Base-by-base conservation (phyloP, 2,113 vertebrate genomes). In the Pelusios castaneus region DNA sequence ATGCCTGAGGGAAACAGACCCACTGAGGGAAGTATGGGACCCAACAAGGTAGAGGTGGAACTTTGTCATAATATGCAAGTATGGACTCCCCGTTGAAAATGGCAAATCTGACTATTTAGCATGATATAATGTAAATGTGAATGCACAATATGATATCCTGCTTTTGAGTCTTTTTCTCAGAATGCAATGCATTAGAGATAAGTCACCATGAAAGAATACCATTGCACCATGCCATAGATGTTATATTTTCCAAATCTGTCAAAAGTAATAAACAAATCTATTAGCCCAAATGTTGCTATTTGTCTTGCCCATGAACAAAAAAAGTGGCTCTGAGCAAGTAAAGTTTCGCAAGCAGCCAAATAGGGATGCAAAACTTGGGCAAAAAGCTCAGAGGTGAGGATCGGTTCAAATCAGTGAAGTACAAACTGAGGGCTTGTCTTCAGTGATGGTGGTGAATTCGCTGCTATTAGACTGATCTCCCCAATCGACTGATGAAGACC, bases 111-210 rank as follows among this genome's bases (percentile, higher is more conserved):
- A 60, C 29, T 60, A 60, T 60, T 60, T 60, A 60, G 29, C 31
- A 29, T 31, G 56, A 60, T 60, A 31, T 13, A 21, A 34, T 38
- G 67, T 41, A 73, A 73, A 73, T 73, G 19, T 73, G 21, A 73
- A 41, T 73, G 38, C 6, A 41, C n/a, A 41, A 73, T 25, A 21
- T 73, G 19, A 41, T 73, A 41, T 24, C 34, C 38, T 41, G 16
- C 41, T 73, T 41, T 25, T 34, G 31, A 63, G 60, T 3, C 17
- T 41, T 41, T 56, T 41, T 73, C 22, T 73, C 19, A 73, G 19
- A 73, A 38, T 73, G 38, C 67, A 73, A 41, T 73, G 4, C 0
- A 0, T 1, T 0, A 0, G 24, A 31, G 80, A 77, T 55, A 85
- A 78, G 76, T 70, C 1, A 70, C 9, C 10, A n/a, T 25, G 21